Evolutionary conservation across 2,113 vertebrate species (phyloP), one percentile per base, ranked within the genome.

Genomic region (Zosterops hypoxanthus): DNA sequence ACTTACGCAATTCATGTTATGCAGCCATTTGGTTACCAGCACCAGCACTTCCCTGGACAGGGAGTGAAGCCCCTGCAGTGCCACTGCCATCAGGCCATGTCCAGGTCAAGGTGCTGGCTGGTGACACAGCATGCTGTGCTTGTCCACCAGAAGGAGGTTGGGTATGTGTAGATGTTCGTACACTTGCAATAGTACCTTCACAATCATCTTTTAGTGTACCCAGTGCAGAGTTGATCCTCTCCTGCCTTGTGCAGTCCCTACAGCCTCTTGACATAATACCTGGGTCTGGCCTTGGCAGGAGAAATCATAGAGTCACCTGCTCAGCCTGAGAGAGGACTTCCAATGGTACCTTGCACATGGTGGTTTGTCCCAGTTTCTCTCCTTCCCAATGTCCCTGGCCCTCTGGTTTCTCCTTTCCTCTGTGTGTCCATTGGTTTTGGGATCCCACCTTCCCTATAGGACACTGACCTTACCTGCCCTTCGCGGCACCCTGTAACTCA

Each of bases 71-170:
- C 26, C 44, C 33, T 2, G 3, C 11, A 5, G 55, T 52, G 60
- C 59, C 29, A 1, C 29, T 47, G 42, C 33, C 49, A 24, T 17
- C 4, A 5, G 22, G 26, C 12, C 50, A 3, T 0, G 0, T 46
- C 28, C 36, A 26, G 71, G n/a, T 15, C 47, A 15, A 3, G 42
- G 49, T 70, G 71, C 2, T 56, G 66, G 41, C 2, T 47, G 60
- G 78, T 56, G 64, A 14, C 53, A 11, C 28, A 49, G 46, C 7
- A 2, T 33, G 29, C n/a, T 71, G 24, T 61, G 42, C 28, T 71
- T 75, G n/a, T 12, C 50, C 75, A 39, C 34, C 31, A 65, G 42
- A 17, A 70, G 56, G 56, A 56, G 17, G 56, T 36, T 82, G 25
- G 3, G 5, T 12, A 1, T 8, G 25, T 28, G 33, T 26, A 42